Base-by-base conservation (phyloP, 1,140 invertebrate genomes). In the Stegodyphus dumicola region DNA sequence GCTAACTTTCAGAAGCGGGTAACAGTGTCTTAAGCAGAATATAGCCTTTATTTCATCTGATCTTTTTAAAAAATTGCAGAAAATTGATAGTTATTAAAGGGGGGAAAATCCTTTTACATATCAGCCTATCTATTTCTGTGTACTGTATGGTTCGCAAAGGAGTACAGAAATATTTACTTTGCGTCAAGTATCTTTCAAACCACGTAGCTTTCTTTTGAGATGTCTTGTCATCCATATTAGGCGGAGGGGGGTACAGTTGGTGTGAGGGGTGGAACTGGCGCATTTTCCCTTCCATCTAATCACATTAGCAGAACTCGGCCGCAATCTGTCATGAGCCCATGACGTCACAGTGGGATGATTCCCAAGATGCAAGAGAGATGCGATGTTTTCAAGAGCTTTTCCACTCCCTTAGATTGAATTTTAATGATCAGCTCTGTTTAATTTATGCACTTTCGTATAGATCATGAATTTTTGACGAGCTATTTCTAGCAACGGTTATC, bases 261-360 rank as follows among this genome's bases (percentile, higher is more conserved):
- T 67, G 77, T 15, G n/a, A 53, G 64, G 51, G 17, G 64, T 7
- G 64, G 56, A 48, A 51, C 76, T 51, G 56, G 33, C 60, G 17
- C 70, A 67, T 71, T 81, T 81, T 76, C 81, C 65, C 81, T 85
- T 69, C 80, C 71, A 75, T 75, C 81, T 85, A 85, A 85, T 85
- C 74, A 76, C 81, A 85, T 85, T 85, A 85, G 77, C 65, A 70
- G 65, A 17, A 77, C 71, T 76, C 81, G 71, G 60, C 73, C 69
- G 74, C 81, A 85, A 85, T 85, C 81, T 69, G 81, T 85, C 81
- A 85, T 71, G 71, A 54, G 48, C 51, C 51, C 64, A 52, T 81
- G 74, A 85, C 74, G 81, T 85, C 81, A 85, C 51, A 33, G 64
- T 17, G 69, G 9, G 56, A 9, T 11, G 56, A 60, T 15, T 49